A percentile compares a stretch with the other conserved stretches of the same genome.
Evolutionary conservation across 2,888 invertebrate genomes (phyloP).

Genomic region (Trilocha varians): DNA sequence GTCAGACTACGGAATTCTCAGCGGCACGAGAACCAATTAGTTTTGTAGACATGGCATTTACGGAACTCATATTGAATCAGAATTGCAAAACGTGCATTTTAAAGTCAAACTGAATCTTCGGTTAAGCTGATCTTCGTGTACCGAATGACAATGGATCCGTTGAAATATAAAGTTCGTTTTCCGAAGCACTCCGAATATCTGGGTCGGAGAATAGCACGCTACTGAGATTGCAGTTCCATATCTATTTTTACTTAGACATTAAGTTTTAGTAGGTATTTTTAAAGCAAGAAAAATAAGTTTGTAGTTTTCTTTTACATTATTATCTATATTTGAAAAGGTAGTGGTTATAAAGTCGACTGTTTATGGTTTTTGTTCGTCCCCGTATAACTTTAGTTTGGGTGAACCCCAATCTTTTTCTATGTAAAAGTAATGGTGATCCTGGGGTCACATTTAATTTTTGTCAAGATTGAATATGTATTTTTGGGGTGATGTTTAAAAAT

Average conservation of each 20-base stretch:
- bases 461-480: no score
- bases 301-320: no score
- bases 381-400: no score
- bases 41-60: constrained; percentile 10
- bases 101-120: constrained; percentile 1
- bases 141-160: neutral
- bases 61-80: constrained; percentile 5
- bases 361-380: no score
- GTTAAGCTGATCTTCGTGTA: constrained; percentile 2
- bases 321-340: no score
- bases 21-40: constrained; percentile 1
- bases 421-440: no score
- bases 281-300: no score
- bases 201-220: constrained; percentile 1
- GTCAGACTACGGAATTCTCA: neutral
- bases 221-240: neutral
- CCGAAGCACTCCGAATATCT: constrained; percentile 1
- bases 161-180: constrained; percentile 7
- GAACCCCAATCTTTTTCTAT: no score
- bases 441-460: no score
- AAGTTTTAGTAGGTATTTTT: no score
- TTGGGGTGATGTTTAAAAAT: no score
- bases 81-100: constrained; percentile 2
- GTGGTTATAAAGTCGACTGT: no score
- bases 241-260: neutral